phyloP scores from a whole-genome alignment of 2,797 vertebrate species.

The Forpus xanthops region DNA sequence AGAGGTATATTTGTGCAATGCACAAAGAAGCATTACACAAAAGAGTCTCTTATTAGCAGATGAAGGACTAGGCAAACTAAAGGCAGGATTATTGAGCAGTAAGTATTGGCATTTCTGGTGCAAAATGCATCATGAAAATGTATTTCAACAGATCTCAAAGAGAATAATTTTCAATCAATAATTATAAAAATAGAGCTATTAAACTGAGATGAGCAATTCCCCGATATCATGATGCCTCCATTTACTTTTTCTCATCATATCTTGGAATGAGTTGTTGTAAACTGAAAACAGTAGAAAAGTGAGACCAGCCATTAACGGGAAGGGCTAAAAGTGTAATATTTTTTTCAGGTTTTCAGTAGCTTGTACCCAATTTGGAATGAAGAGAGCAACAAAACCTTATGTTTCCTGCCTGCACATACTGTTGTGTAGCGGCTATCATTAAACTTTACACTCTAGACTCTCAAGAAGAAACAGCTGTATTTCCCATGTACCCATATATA shows the following conservation, averaged over 20 bases:
- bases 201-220: neutral
- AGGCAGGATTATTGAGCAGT: neutral
- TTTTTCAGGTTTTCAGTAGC: neutral
- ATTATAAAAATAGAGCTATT: slow-evolving; percentile 9
- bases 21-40: neutral
- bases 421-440: neutral
- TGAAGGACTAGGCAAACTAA: neutral
- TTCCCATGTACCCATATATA: neutral
- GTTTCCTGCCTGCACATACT: neutral
- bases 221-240: neutral
- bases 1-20: neutral
- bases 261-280: neutral
- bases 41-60: neutral
- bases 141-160: neutral
- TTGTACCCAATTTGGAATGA: neutral
- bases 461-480: neutral
- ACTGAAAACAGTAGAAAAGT: neutral
- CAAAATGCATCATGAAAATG: neutral
- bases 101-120: neutral
- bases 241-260: slow-evolving; percentile 25
- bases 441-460: neutral
- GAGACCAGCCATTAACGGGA: neutral
- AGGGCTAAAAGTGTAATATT: neutral
- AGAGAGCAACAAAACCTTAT: neutral
- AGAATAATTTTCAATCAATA: neutral